Evolutionary conservation across 2,797 vertebrate genomes (phyloP).

Genomic region (Typhlichthys subterraneus): DNA sequence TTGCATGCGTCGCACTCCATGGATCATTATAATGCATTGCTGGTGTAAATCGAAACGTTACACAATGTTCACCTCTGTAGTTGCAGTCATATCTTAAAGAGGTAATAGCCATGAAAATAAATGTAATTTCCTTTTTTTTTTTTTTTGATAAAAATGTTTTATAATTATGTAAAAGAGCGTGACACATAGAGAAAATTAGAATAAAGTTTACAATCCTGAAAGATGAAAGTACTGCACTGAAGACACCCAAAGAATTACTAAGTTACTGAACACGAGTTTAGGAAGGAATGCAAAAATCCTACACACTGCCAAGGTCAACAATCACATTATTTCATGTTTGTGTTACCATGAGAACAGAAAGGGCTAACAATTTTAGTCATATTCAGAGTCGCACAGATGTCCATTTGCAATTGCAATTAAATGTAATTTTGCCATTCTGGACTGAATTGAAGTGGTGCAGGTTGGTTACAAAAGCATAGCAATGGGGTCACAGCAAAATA

Average conservation of each 20-base stretch:
- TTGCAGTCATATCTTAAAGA: constrained; percentile 56
- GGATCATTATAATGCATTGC: constrained; percentile 59
- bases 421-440: constrained; percentile 66
- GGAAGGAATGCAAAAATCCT: constrained; percentile 46
- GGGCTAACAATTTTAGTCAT: constrained; percentile 64
- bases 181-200: constrained; percentile 29
- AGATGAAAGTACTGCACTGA: constrained; percentile 4
- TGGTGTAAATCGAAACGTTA: constrained; percentile 59
- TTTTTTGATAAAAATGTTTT: constrained; percentile 45
- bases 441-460: constrained; percentile 20
- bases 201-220: constrained; percentile 16
- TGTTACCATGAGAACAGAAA: constrained; percentile 80
- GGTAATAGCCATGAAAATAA: constrained; percentile 53
- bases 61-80: constrained; percentile 60
- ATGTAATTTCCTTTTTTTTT: constrained; percentile 36
- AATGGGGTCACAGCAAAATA: constrained; percentile 26
- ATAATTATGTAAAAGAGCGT: constrained; percentile 36
- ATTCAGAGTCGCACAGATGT: constrained; percentile 75
- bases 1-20: constrained; percentile 28
- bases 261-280: constrained; percentile 31
- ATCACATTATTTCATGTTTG: constrained; percentile 64
- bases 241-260: constrained; percentile 41
- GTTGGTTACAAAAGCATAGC: constrained; percentile 42
- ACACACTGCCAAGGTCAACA: constrained; percentile 70
- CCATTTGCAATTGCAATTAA: constrained; percentile 74